Evolutionary conservation across 2,113 vertebrate genomes (phyloP), one percentile per base, ranked within the genome.

Genomic region (Periophthalmus modestus): DNA sequence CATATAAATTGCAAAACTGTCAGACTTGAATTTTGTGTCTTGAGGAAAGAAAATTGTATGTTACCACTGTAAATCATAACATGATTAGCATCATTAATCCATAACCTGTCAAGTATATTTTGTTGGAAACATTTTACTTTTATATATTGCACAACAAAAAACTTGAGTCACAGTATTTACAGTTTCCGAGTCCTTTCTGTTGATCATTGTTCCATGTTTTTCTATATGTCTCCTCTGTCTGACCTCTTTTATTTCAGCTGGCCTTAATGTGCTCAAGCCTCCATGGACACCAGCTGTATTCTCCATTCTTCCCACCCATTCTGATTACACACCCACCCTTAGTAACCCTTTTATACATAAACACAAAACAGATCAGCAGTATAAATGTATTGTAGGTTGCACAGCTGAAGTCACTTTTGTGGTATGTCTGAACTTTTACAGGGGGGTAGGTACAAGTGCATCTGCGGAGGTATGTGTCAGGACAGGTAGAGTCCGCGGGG

Each of bases 271-370:
- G 21, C 77, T 82, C 87, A 90, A 86, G 89, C 82, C 79, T 2
- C 36, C 4, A 59, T 55, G 48, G 69, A 79, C 13, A 74, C 77
- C 91, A 93, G 90, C 92, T 93, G 92, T 77, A 79, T 82, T 84
- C 77, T 87, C 78, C 78, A 79, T 87, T 89, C 79, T 79, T 72
- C 84, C 84, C 79, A 80, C 79, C 81, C 78, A 80, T 85, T 84
- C 83, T 82, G 84, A 80, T 77, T 83, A 80, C 6, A 21, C 69
- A 89, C 62, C 66, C 82, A 90, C 68, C 81, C 86, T 81, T 77
- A 82, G 87, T 82, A 84, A 91, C 84, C 79, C 82, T 52, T 47
- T 69, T 76, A 54, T 46, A 63, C 63, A 21, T 72, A 80, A 63
- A 68, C 73, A 75, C 84, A 80, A 81, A 65, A 86, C 73, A 67